A percentile compares a stretch with the other conserved stretches of the same genome.
These are phyloP conservation scores for Drosophila ustulata DNA, from an alignment of 2,888 invertebrate genomes.

Conservation along the genomic window DNA sequence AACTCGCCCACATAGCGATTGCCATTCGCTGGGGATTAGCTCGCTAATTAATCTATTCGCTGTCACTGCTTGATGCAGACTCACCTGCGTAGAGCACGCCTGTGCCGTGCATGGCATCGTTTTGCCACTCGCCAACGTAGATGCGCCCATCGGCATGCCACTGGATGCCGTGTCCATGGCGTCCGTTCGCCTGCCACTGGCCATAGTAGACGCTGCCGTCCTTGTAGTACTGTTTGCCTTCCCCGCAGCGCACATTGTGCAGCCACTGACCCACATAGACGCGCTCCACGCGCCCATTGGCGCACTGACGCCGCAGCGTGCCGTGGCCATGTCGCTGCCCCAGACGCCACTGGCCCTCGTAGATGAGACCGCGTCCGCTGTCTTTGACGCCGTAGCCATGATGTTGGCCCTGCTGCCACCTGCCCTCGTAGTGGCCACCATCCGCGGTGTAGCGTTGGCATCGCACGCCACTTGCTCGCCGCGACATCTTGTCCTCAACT, in stretches of 20 bases:
- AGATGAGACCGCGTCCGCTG: conserved; percentile 68
- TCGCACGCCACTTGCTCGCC: conserved; percentile 49
- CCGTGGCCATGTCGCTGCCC: conserved; percentile 83
- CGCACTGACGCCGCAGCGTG: conserved; percentile 66
- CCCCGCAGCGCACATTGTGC: conserved; percentile 79
- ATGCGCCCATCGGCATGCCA: conserved; percentile 81
- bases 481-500: conserved; percentile 63
- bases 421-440: conserved; percentile 78
- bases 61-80: not conserved
- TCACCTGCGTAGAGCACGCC: conserved; percentile 80
- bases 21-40: conserved; percentile 73
- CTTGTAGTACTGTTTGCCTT: conserved; percentile 82
- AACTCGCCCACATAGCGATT: conserved; percentile 84
- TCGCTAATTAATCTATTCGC: not conserved
- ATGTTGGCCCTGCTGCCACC: conserved; percentile 70
- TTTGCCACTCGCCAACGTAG: conserved; percentile 83
- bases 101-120: conserved; percentile 78
- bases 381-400: conserved; percentile 79
- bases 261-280: conserved; percentile 83
- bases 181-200: conserved; percentile 77
- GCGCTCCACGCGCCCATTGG: conserved; percentile 66
- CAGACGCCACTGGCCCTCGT: conserved; percentile 82
- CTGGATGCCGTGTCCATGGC: conserved; percentile 81
- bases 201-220: conserved; percentile 81
- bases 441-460: conserved; percentile 59